A percentile compares a stretch with the other conserved stretches of the same genome.
These are phyloP conservation scores for Lophius americanus DNA, from an alignment of 2,797 vertebrate genomes.

Conservation along the genomic window DNA sequence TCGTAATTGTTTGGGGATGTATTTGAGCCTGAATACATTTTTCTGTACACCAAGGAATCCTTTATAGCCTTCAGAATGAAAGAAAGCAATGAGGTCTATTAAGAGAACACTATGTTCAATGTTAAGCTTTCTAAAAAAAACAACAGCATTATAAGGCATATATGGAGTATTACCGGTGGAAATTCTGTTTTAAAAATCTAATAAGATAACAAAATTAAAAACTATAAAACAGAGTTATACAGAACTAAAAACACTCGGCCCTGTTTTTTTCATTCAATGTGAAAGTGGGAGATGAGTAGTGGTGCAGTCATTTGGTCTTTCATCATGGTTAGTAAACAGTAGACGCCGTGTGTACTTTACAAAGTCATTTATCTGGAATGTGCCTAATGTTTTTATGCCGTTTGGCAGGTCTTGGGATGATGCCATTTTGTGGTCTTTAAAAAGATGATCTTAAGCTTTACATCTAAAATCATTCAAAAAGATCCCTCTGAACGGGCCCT, in stretches of 20 bases:
- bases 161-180: too few relatives aligned
- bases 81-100: too few relatives aligned
- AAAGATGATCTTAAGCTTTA: too few relatives aligned
- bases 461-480: not conserved
- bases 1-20: too few relatives aligned
- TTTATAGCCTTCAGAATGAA: slow-evolving; percentile 24
- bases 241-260: too few relatives aligned
- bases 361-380: not conserved
- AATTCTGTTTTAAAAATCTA: too few relatives aligned
- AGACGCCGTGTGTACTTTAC: not conserved
- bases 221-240: too few relatives aligned
- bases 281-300: not conserved
- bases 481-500: not conserved
- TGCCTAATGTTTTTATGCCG: not conserved
- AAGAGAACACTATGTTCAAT: not conserved
- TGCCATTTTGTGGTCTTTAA: not conserved
- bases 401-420: not conserved
- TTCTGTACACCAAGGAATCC: too few relatives aligned
- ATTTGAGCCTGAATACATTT: too few relatives aligned
- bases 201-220: too few relatives aligned
- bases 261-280: not conserved
- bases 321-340: not conserved
- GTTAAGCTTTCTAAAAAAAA: slow-evolving; percentile 10
- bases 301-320: not conserved
- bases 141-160: too few relatives aligned